Conservation (phyloP, 2,888 invertebrate genomes). For the Empis livida region DNA sequence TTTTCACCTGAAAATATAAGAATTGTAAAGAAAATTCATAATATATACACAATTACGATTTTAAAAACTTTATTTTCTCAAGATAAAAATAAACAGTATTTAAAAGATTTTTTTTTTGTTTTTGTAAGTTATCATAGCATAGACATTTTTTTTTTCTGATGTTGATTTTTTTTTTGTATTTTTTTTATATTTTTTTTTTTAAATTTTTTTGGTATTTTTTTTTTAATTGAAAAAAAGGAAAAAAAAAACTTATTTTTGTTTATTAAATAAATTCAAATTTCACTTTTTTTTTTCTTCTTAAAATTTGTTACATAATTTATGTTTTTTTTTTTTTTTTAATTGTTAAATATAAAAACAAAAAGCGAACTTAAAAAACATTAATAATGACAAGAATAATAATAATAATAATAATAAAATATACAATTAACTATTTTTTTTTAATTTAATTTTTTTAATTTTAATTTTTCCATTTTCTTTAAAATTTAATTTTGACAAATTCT, state of each 20-base stretch:
- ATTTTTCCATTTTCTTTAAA: not conserved
- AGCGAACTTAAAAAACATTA: not conserved
- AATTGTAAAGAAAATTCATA: too few relatives aligned
- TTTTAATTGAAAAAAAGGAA: too few relatives aligned
- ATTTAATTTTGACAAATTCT: not conserved
- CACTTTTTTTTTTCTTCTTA: not conserved
- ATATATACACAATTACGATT: conserved; percentile 27
- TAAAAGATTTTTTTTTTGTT: not conserved
- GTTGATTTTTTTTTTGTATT: not conserved
- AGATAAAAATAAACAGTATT: conserved; percentile 38
- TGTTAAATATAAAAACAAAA: not conserved
- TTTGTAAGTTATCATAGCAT: not conserved
- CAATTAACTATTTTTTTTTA: not conserved
- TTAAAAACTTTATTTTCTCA: conserved; percentile 38
- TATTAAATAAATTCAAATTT: not conserved
- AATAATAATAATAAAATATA: not conserved
- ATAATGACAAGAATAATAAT: not conserved
- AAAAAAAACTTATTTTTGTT: not conserved
- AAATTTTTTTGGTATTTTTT: not conserved
- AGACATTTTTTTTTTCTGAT: not conserved
- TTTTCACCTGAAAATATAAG: too few relatives aligned
- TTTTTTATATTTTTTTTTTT: too few relatives aligned
- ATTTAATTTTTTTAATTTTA: not conserved
- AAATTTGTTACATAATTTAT: not conserved
- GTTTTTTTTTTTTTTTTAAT: not conserved